These are phyloP conservation scores for Sylvia atricapilla DNA, from an alignment of 2,113 vertebrate species.

Conservation along the genomic window DNA sequence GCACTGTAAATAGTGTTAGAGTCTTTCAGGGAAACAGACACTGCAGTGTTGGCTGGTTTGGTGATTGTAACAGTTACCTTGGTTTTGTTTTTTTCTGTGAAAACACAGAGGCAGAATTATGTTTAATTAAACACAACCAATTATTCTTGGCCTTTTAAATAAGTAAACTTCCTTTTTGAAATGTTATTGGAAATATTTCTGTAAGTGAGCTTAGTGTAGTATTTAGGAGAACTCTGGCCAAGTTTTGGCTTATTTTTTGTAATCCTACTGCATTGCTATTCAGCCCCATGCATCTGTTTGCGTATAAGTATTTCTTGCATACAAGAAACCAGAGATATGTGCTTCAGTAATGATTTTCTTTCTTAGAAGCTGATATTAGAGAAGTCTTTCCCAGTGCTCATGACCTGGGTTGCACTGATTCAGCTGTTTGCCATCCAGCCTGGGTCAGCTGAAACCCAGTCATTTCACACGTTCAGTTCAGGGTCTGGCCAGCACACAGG, in stretches of 20 bases:
- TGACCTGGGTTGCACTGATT: neutral
- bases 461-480: neutral
- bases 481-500: neutral
- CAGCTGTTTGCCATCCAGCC: neutral
- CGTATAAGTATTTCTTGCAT: neutral
- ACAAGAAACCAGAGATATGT: neutral
- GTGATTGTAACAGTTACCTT: neutral
- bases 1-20: neutral
- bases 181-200: neutral
- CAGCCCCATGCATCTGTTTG: neutral
- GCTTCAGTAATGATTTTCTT: neutral
- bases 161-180: neutral
- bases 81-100: neutral
- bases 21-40: neutral
- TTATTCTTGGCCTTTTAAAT: neutral
- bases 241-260: neutral
- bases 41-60: neutral
- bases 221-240: neutral
- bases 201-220: neutral
- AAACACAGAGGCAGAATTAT: neutral
- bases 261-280: neutral
- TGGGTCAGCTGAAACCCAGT: neutral
- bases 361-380: neutral
- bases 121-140: neutral
- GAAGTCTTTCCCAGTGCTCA: neutral